phyloP scores from a whole-genome alignment of 2,888 invertebrate species.

The Microctonus brassicae region DNA sequence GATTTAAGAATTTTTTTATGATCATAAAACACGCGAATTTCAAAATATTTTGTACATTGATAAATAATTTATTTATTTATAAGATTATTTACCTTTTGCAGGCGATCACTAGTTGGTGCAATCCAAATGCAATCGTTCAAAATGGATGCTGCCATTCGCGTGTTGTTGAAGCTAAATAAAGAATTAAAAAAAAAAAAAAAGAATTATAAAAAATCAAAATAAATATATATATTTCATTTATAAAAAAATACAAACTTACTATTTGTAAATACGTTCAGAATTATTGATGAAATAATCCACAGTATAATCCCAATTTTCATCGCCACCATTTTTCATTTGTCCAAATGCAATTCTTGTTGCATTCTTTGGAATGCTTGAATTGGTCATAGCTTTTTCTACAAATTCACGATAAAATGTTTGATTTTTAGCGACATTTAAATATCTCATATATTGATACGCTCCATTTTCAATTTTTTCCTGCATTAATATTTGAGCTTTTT shows the following conservation, averaged over 20 bases:
- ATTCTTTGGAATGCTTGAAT: conserved; percentile 28
- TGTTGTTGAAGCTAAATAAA: conserved; percentile 11
- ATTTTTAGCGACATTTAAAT: conserved; percentile 68
- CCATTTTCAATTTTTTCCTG: conserved; percentile 40
- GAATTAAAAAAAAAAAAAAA: background rate
- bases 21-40: too few relatives aligned
- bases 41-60: too few relatives aligned
- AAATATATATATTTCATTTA: background rate
- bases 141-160: conserved; percentile 14
- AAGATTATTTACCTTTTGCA: conserved; percentile 35
- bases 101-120: conserved; percentile 30
- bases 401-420: conserved; percentile 60
- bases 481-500: conserved; percentile 31
- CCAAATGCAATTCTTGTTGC: conserved; percentile 33
- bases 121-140: conserved; percentile 36
- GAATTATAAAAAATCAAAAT: background rate
- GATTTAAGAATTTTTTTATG: too few relatives aligned
- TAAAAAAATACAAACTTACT: conserved; percentile 36
- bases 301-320: conserved; percentile 42
- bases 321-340: conserved; percentile 32
- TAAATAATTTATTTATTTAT: background rate
- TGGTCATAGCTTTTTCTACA: conserved; percentile 35
- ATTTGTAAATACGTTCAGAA: conserved; percentile 39
- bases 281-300: conserved; percentile 45
- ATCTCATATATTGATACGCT: conserved; percentile 54